Evolutionary conservation across 2,113 vertebrate species (phyloP), one percentile per base, ranked within the genome.

Genomic region (Saimiri boliviensis): DNA sequence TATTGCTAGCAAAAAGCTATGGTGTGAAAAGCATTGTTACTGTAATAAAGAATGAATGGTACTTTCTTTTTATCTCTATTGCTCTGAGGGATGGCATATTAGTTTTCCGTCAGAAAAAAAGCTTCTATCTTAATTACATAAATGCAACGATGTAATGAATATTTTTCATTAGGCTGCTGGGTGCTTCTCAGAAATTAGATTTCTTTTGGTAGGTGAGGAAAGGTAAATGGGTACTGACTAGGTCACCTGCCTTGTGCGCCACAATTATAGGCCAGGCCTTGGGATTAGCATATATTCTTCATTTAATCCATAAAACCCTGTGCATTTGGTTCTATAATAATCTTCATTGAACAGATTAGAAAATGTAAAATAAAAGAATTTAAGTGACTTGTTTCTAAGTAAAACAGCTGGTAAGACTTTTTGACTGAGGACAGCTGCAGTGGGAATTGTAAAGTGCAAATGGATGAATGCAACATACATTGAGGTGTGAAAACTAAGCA

Each of bases 291-390:
- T 77, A 14, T 82, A 47, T 54, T 25, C 76, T 80, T 88, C 12
- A 81, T 86, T 79, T 42, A 68, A 66, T 86, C 23, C 17, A 3
- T 37, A 56, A 84, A 83, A 37, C 20, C 20, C 6, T 93, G 47
- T n/a, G 70, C 2, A 49, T 70, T 93, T 91, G 23, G 2, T 86
- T 60, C 21, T 56, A 37, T 74, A 60, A 60, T 58, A 84, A 58
- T 63, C 74, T 97, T 86, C 16, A 49, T 83, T 94, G 92, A 85
- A 16, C 11, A 83, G 54, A 52, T 56, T 25, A 93, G 35, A 89
- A 85, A 66, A 54, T 42, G 63, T 91, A 90, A 23, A 52, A 76
- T 94, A 95, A 94, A 45, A 60, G 6, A 73, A 91, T 95, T 94
- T 77, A 85, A 68, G 32, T 93, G 86, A 82, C 42, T 94, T 49